phyloP scores from a whole-genome alignment of 2,797 vertebrate genomes.

The Gadopsis bispinosus region DNA sequence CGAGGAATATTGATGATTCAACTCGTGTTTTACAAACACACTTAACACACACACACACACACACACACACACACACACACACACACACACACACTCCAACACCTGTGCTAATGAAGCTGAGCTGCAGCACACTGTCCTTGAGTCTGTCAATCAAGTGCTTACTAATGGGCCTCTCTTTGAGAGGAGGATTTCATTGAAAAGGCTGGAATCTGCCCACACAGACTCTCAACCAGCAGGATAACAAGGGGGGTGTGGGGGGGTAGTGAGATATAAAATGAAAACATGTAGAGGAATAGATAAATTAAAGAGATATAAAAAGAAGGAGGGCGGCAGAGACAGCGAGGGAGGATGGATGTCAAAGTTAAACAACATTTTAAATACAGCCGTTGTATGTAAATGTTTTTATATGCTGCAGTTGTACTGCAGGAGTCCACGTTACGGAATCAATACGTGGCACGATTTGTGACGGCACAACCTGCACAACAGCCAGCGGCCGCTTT shows the following conservation, averaged over 20 bases:
- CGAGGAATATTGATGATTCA: background rate
- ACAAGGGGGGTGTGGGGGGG: slow-evolving; percentile 1
- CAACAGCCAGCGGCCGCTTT: too few species aligned
- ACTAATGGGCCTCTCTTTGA: slow-evolving; percentile 60
- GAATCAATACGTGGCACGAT: too few species aligned
- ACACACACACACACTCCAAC: slow-evolving; percentile 34
- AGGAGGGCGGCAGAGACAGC: too few species aligned
- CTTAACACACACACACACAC: background rate
- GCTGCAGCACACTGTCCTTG: slow-evolving; percentile 52
- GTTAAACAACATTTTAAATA: too few species aligned
- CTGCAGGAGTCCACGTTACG: too few species aligned
- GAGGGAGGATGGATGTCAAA: too few species aligned
- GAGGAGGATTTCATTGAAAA: slow-evolving; percentile 46
- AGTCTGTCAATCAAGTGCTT: slow-evolving; percentile 58
- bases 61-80: slow-evolving; percentile 2
- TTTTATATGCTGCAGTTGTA: too few species aligned
- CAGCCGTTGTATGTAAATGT: too few species aligned
- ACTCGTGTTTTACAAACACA: slow-evolving; percentile 12
- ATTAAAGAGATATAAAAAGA: background rate
- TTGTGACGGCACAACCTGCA: too few species aligned
- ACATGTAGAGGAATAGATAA: background rate
- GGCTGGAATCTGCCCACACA: slow-evolving; percentile 57
- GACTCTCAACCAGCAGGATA: slow-evolving; percentile 34
- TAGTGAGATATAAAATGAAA: slow-evolving; percentile 5
- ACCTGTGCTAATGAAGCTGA: slow-evolving; percentile 62